Conservation (phyloP, 2,113 vertebrate species). For the Pavo muticus region DNA sequence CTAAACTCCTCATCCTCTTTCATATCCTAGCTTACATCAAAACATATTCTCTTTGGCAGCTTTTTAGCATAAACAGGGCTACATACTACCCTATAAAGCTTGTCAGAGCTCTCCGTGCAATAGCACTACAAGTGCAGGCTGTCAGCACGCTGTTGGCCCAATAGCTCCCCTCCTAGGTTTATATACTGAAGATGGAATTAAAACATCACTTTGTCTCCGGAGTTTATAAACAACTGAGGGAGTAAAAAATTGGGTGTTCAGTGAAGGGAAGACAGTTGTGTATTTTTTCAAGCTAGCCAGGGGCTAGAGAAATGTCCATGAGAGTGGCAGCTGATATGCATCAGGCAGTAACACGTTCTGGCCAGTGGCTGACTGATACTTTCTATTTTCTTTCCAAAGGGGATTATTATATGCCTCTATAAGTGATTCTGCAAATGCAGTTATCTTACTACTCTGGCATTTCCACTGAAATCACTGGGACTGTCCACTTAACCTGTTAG, state of each 20-base stretch:
- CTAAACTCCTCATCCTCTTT: conserved; percentile 36
- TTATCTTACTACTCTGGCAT: conserved; percentile 13
- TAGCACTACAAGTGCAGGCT: conserved; percentile 60
- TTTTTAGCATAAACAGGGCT: conserved; percentile 45
- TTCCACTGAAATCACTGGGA: background rate
- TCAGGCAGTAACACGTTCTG: conserved; percentile 67
- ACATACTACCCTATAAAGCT: conserved; percentile 51
- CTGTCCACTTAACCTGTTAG: background rate
- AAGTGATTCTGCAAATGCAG: background rate
- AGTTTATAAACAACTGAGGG: conserved; percentile 81
- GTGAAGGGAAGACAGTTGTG: conserved; percentile 82
- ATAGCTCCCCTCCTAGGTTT: conserved; percentile 75
- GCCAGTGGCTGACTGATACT: conserved; percentile 48
- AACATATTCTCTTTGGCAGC: conserved; percentile 24
- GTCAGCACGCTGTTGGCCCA: conserved; percentile 71
- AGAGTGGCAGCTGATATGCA: conserved; percentile 78
- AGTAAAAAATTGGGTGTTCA: conserved; percentile 81
- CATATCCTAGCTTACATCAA: conserved; percentile 34
- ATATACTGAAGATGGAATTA: conserved; percentile 80
- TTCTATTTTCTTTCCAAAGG: conserved; percentile 63
- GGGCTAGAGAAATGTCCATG: conserved; percentile 69
- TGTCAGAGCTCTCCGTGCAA: conserved; percentile 6
- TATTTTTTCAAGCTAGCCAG: conserved; percentile 82
- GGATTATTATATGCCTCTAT: conserved; percentile 60
- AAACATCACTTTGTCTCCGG: conserved; percentile 79